Percentiles rank a stretch among this genome's conserved stretches.
These are phyloP conservation scores for Harlomillsia oculata DNA, from an alignment of 1,140 invertebrate species.

Conservation along the genomic window DNA sequence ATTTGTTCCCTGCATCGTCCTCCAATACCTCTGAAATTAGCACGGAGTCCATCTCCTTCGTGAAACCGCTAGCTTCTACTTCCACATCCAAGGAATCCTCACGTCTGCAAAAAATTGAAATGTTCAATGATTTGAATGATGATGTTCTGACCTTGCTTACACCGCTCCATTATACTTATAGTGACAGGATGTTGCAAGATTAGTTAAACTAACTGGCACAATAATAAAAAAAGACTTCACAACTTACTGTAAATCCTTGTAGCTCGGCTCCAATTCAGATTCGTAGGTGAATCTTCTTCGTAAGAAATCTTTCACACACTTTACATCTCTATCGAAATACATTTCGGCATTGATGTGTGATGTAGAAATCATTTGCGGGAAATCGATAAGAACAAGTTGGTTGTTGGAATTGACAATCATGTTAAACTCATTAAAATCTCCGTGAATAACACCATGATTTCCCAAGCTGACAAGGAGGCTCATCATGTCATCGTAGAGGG, in stretches of 20 bases:
- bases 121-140: background rate
- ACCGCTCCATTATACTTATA: background rate
- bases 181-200: slow-evolving; percentile 3
- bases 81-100: slow-evolving; percentile 78
- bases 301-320: slow-evolving; percentile 86
- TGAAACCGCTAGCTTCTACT: slow-evolving; percentile 81
- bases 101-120: slow-evolving; percentile 45
- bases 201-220: background rate
- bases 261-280: slow-evolving; percentile 75
- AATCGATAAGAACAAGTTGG: slow-evolving; percentile 87
- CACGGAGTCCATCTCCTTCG: slow-evolving; percentile 71
- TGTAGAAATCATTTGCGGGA: slow-evolving; percentile 98
- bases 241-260: slow-evolving; percentile 61
- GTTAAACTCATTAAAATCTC: slow-evolving; percentile 99
- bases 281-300: slow-evolving; percentile 83
- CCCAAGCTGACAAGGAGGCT: slow-evolving; percentile 81
- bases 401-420: slow-evolving; percentile 74
- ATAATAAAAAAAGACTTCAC: too few species aligned
- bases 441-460: slow-evolving; percentile 92
- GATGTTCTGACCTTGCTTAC: background rate
- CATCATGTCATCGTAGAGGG: slow-evolving; percentile 91
- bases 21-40: slow-evolving; percentile 40
- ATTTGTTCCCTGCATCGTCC: slow-evolving; percentile 39
- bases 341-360: slow-evolving; percentile 83
- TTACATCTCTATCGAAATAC: slow-evolving; percentile 91